Percentiles rank a stretch among this genome's conserved stretches.
These are phyloP conservation scores for Listrodromus nycthemerus DNA, from an alignment of 2,888 invertebrate genomes.

Conservation along the genomic window DNA sequence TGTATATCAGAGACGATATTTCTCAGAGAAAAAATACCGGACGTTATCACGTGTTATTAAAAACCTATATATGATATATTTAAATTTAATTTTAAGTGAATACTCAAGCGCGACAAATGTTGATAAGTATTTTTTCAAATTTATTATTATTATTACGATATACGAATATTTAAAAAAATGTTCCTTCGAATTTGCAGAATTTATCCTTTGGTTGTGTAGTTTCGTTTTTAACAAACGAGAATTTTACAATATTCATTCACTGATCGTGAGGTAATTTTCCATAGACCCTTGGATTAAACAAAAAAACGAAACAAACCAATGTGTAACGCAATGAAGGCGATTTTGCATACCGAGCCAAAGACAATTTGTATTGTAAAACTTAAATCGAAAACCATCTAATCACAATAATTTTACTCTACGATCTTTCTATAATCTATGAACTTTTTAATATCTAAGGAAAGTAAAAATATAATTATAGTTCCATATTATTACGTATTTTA, in stretches of 20 bases:
- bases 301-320: background rate
- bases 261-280: background rate
- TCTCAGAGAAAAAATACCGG: conserved; percentile 4
- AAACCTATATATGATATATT: background rate
- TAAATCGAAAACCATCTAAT: conserved; percentile 9
- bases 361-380: conserved; percentile 33
- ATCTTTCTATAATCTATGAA: conserved; percentile 32
- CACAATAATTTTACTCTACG: conserved; percentile 15
- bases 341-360: conserved; percentile 48
- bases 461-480: conserved; percentile 40
- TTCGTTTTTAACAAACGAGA: conserved; percentile 9
- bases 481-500: conserved; percentile 55
- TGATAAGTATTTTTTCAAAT: conserved; percentile 40
- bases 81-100: background rate
- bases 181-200: conserved; percentile 37
- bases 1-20: conserved; percentile 24
- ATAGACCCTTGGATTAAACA: background rate
- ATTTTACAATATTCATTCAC: background rate
- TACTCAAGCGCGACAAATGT: conserved; percentile 23
- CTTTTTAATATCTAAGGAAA: conserved; percentile 45
- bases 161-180: background rate
- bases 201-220: conserved; percentile 33
- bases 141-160: conserved; percentile 9
- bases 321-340: background rate
- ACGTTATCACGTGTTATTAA: conserved; percentile 18